These are phyloP conservation scores for Odontocerum albicorne DNA, from an alignment of 2,888 invertebrate species.

Conservation along the genomic window DNA sequence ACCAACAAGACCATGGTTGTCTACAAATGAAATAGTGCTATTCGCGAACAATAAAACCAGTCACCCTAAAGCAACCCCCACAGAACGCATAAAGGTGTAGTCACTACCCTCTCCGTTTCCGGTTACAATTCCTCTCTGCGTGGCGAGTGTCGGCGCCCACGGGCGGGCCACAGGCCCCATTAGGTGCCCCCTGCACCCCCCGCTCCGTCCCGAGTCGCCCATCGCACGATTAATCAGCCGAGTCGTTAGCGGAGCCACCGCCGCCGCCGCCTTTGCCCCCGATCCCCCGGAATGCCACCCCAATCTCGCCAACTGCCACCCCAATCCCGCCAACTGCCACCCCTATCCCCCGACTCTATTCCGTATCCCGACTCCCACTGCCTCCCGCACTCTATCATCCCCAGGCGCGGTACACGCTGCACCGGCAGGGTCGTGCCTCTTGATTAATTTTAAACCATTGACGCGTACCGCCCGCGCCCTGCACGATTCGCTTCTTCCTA, in stretches of 20 bases:
- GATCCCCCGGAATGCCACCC: slow-evolving; percentile 21
- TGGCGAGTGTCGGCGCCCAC: too few species aligned
- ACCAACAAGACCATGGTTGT: too few species aligned
- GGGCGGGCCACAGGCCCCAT: too few species aligned
- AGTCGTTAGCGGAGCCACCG: slow-evolving; percentile 48
- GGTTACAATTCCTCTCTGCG: too few species aligned
- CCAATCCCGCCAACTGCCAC: not conserved
- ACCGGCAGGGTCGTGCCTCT: slow-evolving; percentile 1
- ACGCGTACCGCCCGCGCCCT: too few species aligned
- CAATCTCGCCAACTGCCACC: not conserved
- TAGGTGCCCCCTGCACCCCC: slow-evolving; percentile 37
- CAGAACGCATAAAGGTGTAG: not conserved
- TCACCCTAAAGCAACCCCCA: too few species aligned
- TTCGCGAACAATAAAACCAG: too few species aligned
- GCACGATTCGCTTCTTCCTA: too few species aligned
- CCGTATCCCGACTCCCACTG: not conserved
- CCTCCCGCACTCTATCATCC: slow-evolving; percentile 7
- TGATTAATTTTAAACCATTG: too few species aligned
- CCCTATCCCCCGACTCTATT: not conserved
- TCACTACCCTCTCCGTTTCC: not conserved
- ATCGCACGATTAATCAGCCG: slow-evolving; percentile 53
- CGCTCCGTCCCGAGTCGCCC: slow-evolving; percentile 43
- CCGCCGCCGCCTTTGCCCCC: slow-evolving; percentile 32
- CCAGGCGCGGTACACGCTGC: slow-evolving; percentile 2
- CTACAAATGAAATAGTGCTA: too few species aligned